Evolutionary conservation across 2,888 invertebrate species (phyloP).

Genomic region (Carpatolechia fugitivella): DNA sequence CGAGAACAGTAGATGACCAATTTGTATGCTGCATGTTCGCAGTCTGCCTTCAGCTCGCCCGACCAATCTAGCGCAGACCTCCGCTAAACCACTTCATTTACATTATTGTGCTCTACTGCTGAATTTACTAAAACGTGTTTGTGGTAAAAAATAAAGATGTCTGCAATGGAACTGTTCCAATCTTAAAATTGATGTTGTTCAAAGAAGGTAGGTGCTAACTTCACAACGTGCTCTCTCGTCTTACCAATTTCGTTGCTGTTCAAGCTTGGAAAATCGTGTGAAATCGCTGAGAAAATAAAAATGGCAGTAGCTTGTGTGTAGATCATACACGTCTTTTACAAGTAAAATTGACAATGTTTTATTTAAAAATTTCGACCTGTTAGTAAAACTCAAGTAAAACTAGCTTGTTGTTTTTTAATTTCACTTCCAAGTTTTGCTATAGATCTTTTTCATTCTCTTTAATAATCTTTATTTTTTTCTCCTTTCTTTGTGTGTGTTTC

Average conservation of each 20-base stretch:
- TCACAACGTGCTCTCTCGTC: not conserved
- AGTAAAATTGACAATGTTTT: not conserved
- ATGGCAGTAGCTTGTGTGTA: not conserved
- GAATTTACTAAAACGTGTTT: too few relatives aligned
- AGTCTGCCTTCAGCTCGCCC: not conserved
- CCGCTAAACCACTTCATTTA: not conserved
- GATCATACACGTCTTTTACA: not conserved
- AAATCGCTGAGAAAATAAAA: not conserved
- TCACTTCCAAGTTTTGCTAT: too few relatives aligned
- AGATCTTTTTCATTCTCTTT: too few relatives aligned
- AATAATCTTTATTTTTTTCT: too few relatives aligned
- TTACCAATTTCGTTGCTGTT: not conserved
- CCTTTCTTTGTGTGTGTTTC: too few relatives aligned
- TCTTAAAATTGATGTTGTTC: too few relatives aligned
- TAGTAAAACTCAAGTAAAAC: too few relatives aligned
- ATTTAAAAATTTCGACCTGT: not conserved
- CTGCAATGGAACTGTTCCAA: too few relatives aligned
- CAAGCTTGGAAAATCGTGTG: not conserved
- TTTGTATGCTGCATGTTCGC: conserved; percentile 2
- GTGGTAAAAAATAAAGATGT: too few relatives aligned
- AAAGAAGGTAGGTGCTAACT: too few relatives aligned
- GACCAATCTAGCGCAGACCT: not conserved
- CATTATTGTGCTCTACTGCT: not conserved
- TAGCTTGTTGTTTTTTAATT: too few relatives aligned
- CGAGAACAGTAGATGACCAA: not conserved